Conservation (phyloP, 2,797 vertebrate species). For the Zenarchopterus dispar region DNA sequence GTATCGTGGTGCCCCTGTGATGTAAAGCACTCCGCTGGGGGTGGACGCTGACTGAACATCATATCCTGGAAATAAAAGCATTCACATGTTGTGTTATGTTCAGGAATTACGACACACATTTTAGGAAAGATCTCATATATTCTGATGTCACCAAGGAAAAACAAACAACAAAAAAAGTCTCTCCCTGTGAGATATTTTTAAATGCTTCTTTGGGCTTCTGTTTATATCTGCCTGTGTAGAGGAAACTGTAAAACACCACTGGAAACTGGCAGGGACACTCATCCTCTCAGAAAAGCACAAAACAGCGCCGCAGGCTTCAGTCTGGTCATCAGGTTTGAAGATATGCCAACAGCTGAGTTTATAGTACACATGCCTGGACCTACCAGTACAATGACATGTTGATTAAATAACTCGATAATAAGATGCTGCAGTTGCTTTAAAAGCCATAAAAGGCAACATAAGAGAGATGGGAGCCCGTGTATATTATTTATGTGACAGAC, state of each 20-base stretch:
- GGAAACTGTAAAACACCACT: slow-evolving; percentile 47
- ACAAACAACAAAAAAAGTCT: background rate
- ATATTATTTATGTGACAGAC: slow-evolving; percentile 48
- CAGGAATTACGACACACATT: background rate
- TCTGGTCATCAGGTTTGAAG: slow-evolving; percentile 12
- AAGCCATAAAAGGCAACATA: slow-evolving; percentile 68
- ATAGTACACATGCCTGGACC: slow-evolving; percentile 37
- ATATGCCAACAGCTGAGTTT: slow-evolving; percentile 64
- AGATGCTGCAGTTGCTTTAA: slow-evolving; percentile 46
- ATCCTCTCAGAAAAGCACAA: slow-evolving; percentile 17
- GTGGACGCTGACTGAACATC: slow-evolving; percentile 90
- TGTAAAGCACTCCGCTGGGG: slow-evolving; percentile 84
- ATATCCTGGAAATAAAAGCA: slow-evolving; percentile 83
- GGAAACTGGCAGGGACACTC: slow-evolving; percentile 37
- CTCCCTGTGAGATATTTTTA: slow-evolving; percentile 43
- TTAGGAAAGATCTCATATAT: background rate
- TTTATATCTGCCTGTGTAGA: slow-evolving; percentile 38
- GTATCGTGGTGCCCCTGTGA: slow-evolving; percentile 93
- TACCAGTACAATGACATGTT: slow-evolving; percentile 67
- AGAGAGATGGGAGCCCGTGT: slow-evolving; percentile 18
- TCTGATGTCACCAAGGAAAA: background rate
- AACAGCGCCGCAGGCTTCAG: slow-evolving; percentile 16
- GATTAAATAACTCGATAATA: slow-evolving; percentile 73
- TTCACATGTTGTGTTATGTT: background rate
- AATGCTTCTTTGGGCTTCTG: slow-evolving; percentile 15